Base-by-base conservation (phyloP, 1,140 invertebrate species). In the Papilio aristodemus region DNA sequence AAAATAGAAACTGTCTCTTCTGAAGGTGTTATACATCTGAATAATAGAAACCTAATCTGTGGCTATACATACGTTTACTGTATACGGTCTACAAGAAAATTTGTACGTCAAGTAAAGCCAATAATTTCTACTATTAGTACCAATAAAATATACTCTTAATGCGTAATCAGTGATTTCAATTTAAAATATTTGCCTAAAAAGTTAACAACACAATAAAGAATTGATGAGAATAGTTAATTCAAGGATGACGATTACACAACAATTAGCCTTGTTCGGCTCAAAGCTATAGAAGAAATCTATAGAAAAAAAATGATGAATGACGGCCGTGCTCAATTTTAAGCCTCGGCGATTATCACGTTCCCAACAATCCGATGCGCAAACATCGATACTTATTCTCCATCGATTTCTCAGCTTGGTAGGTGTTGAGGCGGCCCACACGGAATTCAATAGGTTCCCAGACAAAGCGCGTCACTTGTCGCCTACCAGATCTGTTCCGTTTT, bases 401-500 rank as follows among this genome's bases (percentile, higher is more conserved):
- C 76, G 63, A 76, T 72, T 78, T 71, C 70, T 71, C 67, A 70
- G 71, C 84, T 77, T 85, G 84, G 86, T 88, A 87, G 86, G 83
- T 82, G 85, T 86, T 74, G 78, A 85, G 74, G 71, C 78, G 79
- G 85, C 77, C 87, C 89, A 91, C 89, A 91, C 89, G 71, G 76
- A 89, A 80, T 91, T 91, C 82, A 83, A 91, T 84, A 71, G 79
- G 62, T 39, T 14, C 67, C 58, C 66, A 69, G 80, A 91, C 87
- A 91, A 91, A 79, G 77, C 72, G 19, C 79, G 73, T 91, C 88
- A 88, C 88, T 89, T 88, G 86, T 87, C 84, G 81, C 78, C 83
- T 79, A 85, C 86, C 75, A 86, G 87, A 88, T 87, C 82, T 87
- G 83, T 79, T 85, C 87, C 87, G 88, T 91, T 91, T 89, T 91